Evolutionary conservation across 2,113 vertebrate genomes (phyloP), one percentile per base, ranked within the genome.

Genomic region (Sinocyclocheilus rhinocerous): DNA sequence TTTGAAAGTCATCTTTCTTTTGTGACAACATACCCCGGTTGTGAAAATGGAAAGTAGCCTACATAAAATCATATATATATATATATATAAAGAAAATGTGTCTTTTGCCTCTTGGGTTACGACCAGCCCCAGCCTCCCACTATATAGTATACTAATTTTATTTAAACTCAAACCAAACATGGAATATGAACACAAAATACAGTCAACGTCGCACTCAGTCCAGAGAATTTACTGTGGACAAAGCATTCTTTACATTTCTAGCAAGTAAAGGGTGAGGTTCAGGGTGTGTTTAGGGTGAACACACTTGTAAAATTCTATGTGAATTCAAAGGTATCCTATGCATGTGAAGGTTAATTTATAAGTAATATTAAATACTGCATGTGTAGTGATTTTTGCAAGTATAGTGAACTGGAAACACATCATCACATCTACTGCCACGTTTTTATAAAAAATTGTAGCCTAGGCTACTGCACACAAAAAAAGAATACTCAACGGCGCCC

Each of bases 161-260:
- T 67, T 33, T 33, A 69, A 69, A 15, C 12, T 33, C 69, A 18
- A 36, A 36, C 18, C 33, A 20, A 39, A 72, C 8, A 57, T 57
- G 18, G 6, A 7, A 8, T 2, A 57, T 52, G 1, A 12, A 63
- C 22, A 24, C 6, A 15, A 45, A 22, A 13, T n/a, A 6, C 13
- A 26, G 61, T 26, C 11, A 50, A 13, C 22, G 2, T 24, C 26
- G 6, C 42, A 48, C 36, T 22, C 55, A 20, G 24, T 55, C 15
- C 20, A 63, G 3, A 80, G 0, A 8, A 20, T n/a, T 59, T 42
- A 22, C 24, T 61, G 55, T 61, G 29, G 33, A 80, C 57, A 26
- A 80, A 29, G 33, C 20, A 42, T 48, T 81, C 39, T 81, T 18
- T 6, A 81, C n/a, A 65, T 11, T 29, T 81, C 78, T 48, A 81